Base-by-base conservation (phyloP, 2,797 vertebrate species). In the Tiaroga cobitis region DNA sequence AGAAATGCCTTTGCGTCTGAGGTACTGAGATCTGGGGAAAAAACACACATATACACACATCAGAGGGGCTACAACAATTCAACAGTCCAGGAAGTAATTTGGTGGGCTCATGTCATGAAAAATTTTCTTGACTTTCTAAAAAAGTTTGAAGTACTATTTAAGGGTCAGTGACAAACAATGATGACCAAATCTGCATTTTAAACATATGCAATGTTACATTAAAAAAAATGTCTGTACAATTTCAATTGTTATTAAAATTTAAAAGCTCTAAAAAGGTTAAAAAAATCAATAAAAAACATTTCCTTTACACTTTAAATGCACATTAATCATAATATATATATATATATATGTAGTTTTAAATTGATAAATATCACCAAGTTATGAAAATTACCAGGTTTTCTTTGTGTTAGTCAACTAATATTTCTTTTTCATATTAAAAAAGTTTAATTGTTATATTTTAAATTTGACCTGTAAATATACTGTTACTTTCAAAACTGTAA, bases 1-100 rank as follows among this genome's bases (percentile, higher is more conserved):
- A n/a, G 85, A 88, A 69, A 91, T 87, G 13, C 88, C 88, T 51
- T 86, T 86, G 54, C 86, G 86, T 82, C 88, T 90, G 29, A 87
- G 80, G 59, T 83, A 85, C 19, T 88, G 86, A 49, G 85, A 73
- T 61, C 87, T 91, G 54, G 39, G 26, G 19, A 70, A 41, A 65
- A 75, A 63, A 37, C n/a, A 79, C 51, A 79, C 10, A 84, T 4
- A 26, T 26, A 29, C 37, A 29, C 37, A 77, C 34, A 43, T 70
- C 5, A 84, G 46, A 54, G 4, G 8, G 21, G 10, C 5, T 65
- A 46, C 4, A 29, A 6, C 18, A 24, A 78, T 26, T 32, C 18
- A 59, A 69, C n/a, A 34, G 1, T 77, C 15, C 5, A 63, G 13
- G 19, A 46, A 74, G 15, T 67, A 0, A 34, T 54, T 34, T 10